Evolutionary conservation across 2,888 invertebrate genomes (phyloP).

Genomic region (Drosophila cyrtoloma): DNA sequence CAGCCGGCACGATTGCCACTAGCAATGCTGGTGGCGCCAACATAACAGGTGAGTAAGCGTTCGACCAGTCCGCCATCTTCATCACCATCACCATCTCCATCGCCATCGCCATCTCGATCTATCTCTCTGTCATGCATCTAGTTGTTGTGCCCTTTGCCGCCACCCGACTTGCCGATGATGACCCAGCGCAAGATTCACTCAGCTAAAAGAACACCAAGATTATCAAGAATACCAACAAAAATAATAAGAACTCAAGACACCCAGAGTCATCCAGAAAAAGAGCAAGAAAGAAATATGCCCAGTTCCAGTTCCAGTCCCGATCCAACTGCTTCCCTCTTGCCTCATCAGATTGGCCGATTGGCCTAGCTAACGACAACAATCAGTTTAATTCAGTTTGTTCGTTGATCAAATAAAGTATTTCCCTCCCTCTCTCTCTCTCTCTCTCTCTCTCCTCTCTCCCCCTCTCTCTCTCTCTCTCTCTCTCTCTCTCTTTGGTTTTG

Average conservation of each 20-base stretch:
- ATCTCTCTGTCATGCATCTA: background rate
- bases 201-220: background rate
- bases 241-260: background rate
- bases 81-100: background rate
- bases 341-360: background rate
- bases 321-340: background rate
- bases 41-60: slow-evolving; percentile 75
- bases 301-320: background rate
- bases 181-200: slow-evolving; percentile 18
- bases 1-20: slow-evolving; percentile 58
- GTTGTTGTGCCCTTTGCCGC: slow-evolving; percentile 17
- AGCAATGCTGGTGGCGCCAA: slow-evolving; percentile 69
- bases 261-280: background rate
- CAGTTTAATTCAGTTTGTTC: background rate
- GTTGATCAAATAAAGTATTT: background rate
- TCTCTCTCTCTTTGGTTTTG: background rate
- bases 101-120: background rate
- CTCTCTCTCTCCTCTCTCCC: background rate
- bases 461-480: background rate
- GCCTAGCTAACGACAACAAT: background rate
- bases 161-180: slow-evolving; percentile 9
- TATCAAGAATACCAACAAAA: background rate
- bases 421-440: background rate
- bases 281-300: background rate
- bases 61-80: slow-evolving; percentile 20